Conservation (phyloP, 2,888 invertebrate genomes). For the Acrocyrtus sp. region DNA sequence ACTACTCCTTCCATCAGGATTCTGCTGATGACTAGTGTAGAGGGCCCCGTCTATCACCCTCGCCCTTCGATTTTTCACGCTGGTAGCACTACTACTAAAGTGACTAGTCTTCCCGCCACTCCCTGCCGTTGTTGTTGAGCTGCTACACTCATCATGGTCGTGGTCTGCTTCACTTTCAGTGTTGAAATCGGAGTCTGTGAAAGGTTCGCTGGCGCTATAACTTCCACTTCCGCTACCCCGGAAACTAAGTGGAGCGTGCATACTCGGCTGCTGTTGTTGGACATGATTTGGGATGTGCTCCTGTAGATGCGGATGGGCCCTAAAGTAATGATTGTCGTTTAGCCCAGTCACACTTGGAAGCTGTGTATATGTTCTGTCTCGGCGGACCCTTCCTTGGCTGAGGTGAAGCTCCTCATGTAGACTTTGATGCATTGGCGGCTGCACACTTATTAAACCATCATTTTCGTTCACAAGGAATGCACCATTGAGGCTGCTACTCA, state of each 20-base stretch:
- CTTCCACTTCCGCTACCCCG: slow-evolving; percentile 57
- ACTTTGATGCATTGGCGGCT: slow-evolving; percentile 32
- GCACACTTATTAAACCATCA: slow-evolving; percentile 16
- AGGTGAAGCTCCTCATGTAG: slow-evolving; percentile 24
- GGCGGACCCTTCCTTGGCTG: slow-evolving; percentile 16
- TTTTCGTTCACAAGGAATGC: slow-evolving; percentile 32
- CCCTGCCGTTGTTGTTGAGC: slow-evolving; percentile 3
- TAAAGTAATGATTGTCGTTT: slow-evolving; percentile 17
- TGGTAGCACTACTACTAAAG: slow-evolving; percentile 73
- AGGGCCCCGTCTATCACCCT: slow-evolving; percentile 90
- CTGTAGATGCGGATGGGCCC: neutral
- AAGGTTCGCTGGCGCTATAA: slow-evolving; percentile 70
- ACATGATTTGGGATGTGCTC: slow-evolving; percentile 9
- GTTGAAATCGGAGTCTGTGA: slow-evolving; percentile 93
- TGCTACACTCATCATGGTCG: slow-evolving; percentile 52
- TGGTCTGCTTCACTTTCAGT: slow-evolving; percentile 83
- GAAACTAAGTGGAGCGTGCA: slow-evolving; percentile 63
- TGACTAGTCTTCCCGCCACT: slow-evolving; percentile 21
- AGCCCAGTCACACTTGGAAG: slow-evolving; percentile 25
- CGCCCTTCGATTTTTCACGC: slow-evolving; percentile 75
- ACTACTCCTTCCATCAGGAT: slow-evolving; percentile 11
- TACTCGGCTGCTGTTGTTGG: too few relatives aligned
- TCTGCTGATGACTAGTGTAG: slow-evolving; percentile 68
- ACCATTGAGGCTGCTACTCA: slow-evolving; percentile 34
- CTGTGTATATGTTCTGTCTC: slow-evolving; percentile 40